Base-by-base conservation (phyloP, 2,113 vertebrate genomes). In the Neodontobutis hainanensis region DNA sequence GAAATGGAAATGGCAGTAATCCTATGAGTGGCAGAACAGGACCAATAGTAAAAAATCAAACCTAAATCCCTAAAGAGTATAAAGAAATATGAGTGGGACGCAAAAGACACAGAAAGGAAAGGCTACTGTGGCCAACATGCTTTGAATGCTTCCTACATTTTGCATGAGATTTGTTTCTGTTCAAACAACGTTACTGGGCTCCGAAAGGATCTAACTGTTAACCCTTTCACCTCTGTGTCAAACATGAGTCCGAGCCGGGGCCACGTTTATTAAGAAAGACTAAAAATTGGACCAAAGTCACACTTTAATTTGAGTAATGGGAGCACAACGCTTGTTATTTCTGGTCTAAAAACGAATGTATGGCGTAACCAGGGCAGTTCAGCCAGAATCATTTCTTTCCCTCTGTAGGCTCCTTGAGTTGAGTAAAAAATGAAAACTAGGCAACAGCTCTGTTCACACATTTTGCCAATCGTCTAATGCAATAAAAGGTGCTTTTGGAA, bases 141-240 rank as follows among this genome's bases (percentile, higher is more conserved):
- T 75, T 74, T 80, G 80, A 76, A 74, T 70, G 50, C 62, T 38
- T 38, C 0, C 9, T 4, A 42, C 46, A 73, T 89, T 27, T 89
- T 85, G 75, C 79, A 85, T 87, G 51, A 68, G 55, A 75, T 88
- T 70, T 85, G 80, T 75, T 46, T 50, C 50, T 12, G 72, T 63
- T 78, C 40, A 59, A 65, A 60, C 12, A 9, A n/a, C 14, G 49
- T 46, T 44, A 3, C 52, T 14, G 61, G 42, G 36, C 53, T 57
- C 11, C 62, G 62, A 68, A 64, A 7, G 56, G 76, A 75, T 72
- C 69, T 68, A 63, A 40, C 50, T 55, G 16, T 61, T 73, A 75
- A 66, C 75, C 49, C 59, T 3, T 14, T 58, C 43, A 14, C 78
- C 27, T 50, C 61, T 0, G 58, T 32, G 60, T 60, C 27, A 8